A percentile compares a stretch with the other conserved stretches of the same genome.
These are phyloP conservation scores for Tromatobia lineatoria DNA, from an alignment of 2,888 invertebrate genomes.

Conservation along the genomic window DNA sequence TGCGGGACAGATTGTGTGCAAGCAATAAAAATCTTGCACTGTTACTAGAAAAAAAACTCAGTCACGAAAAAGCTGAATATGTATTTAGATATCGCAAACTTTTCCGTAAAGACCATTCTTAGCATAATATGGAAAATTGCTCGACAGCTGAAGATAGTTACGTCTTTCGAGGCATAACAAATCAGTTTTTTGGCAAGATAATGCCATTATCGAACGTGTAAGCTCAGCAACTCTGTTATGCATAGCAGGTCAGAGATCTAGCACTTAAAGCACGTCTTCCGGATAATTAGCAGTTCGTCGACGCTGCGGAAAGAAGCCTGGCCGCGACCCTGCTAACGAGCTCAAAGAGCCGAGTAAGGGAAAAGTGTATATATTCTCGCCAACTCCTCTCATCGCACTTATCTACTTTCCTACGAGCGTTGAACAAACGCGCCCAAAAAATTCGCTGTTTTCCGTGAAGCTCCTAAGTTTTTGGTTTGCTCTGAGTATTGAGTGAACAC, in stretches of 20 bases:
- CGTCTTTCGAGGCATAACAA: not conserved
- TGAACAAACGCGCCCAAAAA: slow-evolving; percentile 11
- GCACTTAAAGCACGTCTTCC: slow-evolving; percentile 26
- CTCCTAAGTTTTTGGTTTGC: not conserved
- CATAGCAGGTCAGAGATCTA: slow-evolving; percentile 3
- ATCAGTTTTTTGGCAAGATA: slow-evolving; percentile 15
- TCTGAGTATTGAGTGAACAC: not conserved
- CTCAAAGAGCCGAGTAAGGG: slow-evolving; percentile 66
- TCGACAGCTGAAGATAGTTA: not conserved
- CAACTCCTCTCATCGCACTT: not conserved
- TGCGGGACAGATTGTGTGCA: no score
- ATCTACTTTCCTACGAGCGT: slow-evolving; percentile 20
- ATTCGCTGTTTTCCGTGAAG: not conserved
- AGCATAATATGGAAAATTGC: not conserved
- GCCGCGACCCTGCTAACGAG: slow-evolving; percentile 67
- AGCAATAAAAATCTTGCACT: no score
- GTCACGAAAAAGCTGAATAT: no score
- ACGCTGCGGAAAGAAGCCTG: slow-evolving; percentile 63
- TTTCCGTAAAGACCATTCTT: no score
- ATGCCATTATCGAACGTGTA: slow-evolving; percentile 70
- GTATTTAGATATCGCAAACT: no score
- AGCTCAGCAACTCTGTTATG: slow-evolving; percentile 64
- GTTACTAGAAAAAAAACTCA: no score
- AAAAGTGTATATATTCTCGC: slow-evolving; percentile 16
- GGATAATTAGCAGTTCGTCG: slow-evolving; percentile 68